phyloP scores from a whole-genome alignment of 1,140 invertebrate species.

The Vanessa atalanta region DNA sequence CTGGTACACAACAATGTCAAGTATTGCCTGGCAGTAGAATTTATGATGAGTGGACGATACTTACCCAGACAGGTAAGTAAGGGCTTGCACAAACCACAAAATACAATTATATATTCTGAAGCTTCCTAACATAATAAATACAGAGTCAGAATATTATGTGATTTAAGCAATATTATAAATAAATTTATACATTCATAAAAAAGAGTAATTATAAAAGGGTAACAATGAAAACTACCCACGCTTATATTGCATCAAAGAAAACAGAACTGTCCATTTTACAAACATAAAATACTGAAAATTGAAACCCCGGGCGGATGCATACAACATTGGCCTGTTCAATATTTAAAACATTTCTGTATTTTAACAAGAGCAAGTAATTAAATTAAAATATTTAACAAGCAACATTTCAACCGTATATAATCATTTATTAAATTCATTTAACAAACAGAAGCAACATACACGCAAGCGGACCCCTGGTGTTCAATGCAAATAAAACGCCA shows the following conservation, averaged over 20 bases:
- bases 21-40: too few species aligned
- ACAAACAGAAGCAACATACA: conserved; percentile 31
- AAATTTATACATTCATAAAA: background rate
- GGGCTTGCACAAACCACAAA: too few species aligned
- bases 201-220: background rate
- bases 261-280: too few species aligned
- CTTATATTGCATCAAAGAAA: too few species aligned
- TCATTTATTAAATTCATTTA: conserved; percentile 32
- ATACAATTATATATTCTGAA: too few species aligned
- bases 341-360: conserved; percentile 1
- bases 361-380: conserved; percentile 27
- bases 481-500: conserved; percentile 7
- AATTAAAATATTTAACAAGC: conserved; percentile 28
- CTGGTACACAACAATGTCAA: too few species aligned
- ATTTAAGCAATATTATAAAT: background rate
- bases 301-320: background rate
- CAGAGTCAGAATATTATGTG: too few species aligned
- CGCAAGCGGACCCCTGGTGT: conserved; percentile 19
- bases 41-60: too few species aligned
- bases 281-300: background rate
- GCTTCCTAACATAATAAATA: too few species aligned
- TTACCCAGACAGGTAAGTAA: too few species aligned
- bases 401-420: conserved; percentile 16
- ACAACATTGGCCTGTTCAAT: background rate
- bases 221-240: too few species aligned